Evolutionary conservation across 2,113 vertebrate species (phyloP).

Genomic region (Menura novaehollandiae): DNA sequence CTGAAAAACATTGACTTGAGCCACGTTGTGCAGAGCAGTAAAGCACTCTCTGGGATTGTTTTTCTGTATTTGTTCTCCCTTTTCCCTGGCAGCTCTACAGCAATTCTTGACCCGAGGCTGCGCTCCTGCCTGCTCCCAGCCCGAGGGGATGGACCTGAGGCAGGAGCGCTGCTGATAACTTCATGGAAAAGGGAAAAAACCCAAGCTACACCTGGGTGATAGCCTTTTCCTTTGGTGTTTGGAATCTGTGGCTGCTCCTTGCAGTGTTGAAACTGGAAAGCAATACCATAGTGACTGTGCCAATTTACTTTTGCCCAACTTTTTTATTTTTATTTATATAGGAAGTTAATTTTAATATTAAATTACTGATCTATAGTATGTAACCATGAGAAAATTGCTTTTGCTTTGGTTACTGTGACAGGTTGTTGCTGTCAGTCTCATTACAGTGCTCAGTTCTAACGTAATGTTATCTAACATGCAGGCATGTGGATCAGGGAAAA

Average conservation of each 20-base stretch:
- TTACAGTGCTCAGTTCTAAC: slow-evolving; percentile 39
- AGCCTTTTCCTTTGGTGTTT: background rate
- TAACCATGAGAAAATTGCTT: slow-evolving; percentile 15
- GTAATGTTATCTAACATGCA: slow-evolving; percentile 78
- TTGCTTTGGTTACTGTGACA: slow-evolving; percentile 67
- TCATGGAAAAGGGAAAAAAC: background rate
- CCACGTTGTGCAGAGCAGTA: background rate
- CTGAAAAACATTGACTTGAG: background rate
- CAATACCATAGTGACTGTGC: slow-evolving; percentile 69
- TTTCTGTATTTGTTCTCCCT: background rate
- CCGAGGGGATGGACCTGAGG: background rate
- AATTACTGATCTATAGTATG: slow-evolving; percentile 26
- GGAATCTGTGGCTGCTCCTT: slow-evolving; percentile 7
- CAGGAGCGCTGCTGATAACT: background rate
- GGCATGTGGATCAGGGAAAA: slow-evolving; percentile 79
- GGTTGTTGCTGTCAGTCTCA: slow-evolving; percentile 55
- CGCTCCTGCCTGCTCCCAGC: background rate
- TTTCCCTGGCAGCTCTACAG: background rate
- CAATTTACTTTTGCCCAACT: slow-evolving; percentile 65
- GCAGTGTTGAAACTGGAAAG: slow-evolving; percentile 62
- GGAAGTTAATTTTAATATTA: slow-evolving; percentile 50
- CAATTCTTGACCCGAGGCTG: background rate
- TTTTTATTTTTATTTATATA: slow-evolving; percentile 58
- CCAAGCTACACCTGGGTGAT: background rate
- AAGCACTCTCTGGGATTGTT: background rate